Evolutionary conservation across 1,140 invertebrate species (phyloP).

Genomic region (Drosophila bifasciata): DNA sequence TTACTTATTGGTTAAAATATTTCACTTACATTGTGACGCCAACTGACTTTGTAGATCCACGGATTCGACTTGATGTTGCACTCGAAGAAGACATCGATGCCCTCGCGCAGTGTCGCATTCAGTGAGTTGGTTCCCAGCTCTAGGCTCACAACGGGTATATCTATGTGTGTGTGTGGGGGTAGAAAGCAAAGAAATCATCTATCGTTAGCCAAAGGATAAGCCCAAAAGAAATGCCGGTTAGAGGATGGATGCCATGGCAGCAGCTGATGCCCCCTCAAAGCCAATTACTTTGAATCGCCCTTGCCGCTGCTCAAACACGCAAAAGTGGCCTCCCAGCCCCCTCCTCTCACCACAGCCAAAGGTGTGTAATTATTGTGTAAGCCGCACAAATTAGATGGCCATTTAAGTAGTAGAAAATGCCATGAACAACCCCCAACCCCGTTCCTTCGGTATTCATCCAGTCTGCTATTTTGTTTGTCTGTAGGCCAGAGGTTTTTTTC

Average conservation of each 20-base stretch:
- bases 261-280: background rate
- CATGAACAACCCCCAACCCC: background rate
- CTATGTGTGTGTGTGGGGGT: conserved; percentile 84
- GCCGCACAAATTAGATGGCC: conserved; percentile 77
- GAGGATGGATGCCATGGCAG: conserved; percentile 28
- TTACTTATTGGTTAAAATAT: background rate
- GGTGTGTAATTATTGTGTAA: conserved; percentile 77
- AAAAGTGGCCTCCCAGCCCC: background rate
- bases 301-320: conserved; percentile 11
- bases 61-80: conserved; percentile 95
- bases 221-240: background rate
- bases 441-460: background rate
- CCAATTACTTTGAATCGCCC: conserved; percentile 47
- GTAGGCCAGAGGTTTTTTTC: background rate
- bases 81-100: conserved; percentile 95
- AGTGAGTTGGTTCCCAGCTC: conserved; percentile 92
- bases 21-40: conserved; percentile 91
- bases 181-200: background rate
- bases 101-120: conserved; percentile 90
- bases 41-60: conserved; percentile 93
- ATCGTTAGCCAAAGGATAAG: background rate
- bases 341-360: conserved; percentile 25
- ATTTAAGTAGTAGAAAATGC: conserved; percentile 65
- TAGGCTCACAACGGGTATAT: conserved; percentile 91
- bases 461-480: conserved; percentile 21